These are phyloP conservation scores for Anaspis maculata DNA, from an alignment of 2,888 invertebrate species.

Conservation along the genomic window DNA sequence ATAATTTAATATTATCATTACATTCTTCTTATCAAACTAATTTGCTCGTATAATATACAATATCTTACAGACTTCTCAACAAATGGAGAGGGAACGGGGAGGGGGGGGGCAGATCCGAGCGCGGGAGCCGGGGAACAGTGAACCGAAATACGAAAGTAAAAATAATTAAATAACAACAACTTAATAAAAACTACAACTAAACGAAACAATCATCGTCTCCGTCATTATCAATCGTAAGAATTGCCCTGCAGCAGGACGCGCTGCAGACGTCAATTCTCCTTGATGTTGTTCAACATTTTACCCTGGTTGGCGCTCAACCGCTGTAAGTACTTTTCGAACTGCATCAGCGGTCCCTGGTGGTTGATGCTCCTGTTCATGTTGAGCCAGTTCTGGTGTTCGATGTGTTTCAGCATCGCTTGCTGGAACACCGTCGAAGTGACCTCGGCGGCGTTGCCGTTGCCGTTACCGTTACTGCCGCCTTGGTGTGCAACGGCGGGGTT, in stretches of 20 bases:
- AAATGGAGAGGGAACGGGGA: no score
- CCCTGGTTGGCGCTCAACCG: slow-evolving; percentile 29
- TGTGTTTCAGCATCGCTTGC: slow-evolving; percentile 38
- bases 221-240: no score
- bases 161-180: no score
- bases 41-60: no score
- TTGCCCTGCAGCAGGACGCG: no score
- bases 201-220: slow-evolving; percentile 14
- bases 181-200: slow-evolving; percentile 6
- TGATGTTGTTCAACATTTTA: slow-evolving; percentile 25
- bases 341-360: slow-evolving; percentile 32
- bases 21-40: no score
- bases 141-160: no score
- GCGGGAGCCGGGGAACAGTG: no score
- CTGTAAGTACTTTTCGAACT: slow-evolving; percentile 40
- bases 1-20: no score
- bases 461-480: neutral
- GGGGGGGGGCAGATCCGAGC: no score
- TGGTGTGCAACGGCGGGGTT: neutral
- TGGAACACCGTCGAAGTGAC: slow-evolving; percentile 35
- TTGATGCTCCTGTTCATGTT: no score
- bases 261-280: slow-evolving; percentile 32
- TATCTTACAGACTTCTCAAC: no score
- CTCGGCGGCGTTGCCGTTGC: slow-evolving; percentile 12
- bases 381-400: slow-evolving; percentile 40